Base-by-base conservation (phyloP, 2,888 invertebrate genomes). In the Lordiphosa fenestrarum region DNA sequence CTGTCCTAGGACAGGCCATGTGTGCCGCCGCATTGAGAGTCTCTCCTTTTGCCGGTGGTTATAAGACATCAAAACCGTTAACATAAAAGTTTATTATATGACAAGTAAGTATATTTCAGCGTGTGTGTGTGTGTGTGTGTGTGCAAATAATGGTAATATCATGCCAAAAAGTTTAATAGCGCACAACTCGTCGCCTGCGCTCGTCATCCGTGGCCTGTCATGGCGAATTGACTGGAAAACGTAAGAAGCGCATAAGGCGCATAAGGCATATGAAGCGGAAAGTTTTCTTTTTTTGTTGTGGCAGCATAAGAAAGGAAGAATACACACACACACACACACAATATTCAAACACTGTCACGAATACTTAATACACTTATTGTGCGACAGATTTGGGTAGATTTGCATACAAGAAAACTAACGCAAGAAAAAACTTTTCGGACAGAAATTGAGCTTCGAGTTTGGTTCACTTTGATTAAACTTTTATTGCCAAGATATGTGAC, bases 61-160 rank as follows among this genome's bases (percentile, higher is more conserved):
- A 30, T 30, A 70, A 73, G 77, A 68, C 74, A 78, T 74, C 74
- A 70, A 66, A 59, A 66, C 74, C 81, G 72, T 77, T 78, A 78
- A 74, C 77, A 78, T 78, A 77, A 78, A 78, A 78, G 66, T 78
- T 78, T 78, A 78, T 78, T 78, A 81, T 78, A 78, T 78, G 77
- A 74, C 74, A 77, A 78, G 81, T 81, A 71, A 73, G 76, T 76
- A 69, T 58, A 71, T 71, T 73, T 73, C 15, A 30, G 13, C 6
- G n/a, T n/a, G n/a, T 41, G 0, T 25, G 4, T 49, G 9, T 41
- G 23, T 40, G 21, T 41, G 35, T 40, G 38, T 38, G 25, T 40
- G 19, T 35, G 50, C 62, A 70, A 78, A 76, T 78, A 75, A 66
- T 66, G 73, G 70, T 65, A 72, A 78, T 77, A 74, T 69, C 70